Conservation (phyloP, 2,113 vertebrate genomes). For the Polyodon spathula region DNA sequence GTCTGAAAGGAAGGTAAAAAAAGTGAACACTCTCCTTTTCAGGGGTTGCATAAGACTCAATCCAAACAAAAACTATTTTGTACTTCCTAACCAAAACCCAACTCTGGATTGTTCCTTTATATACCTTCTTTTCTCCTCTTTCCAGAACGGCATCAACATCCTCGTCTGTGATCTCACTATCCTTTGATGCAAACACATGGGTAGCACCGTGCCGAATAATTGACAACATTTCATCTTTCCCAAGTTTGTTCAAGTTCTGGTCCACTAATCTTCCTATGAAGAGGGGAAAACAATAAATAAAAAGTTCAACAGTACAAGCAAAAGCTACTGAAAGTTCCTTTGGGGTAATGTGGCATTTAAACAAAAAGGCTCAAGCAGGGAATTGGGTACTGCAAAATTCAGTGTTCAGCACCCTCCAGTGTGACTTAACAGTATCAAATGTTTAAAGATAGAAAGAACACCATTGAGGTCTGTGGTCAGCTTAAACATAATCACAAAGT, state of each 20-base stretch:
- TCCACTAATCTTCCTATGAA: constrained; percentile 85
- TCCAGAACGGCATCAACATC: constrained; percentile 91
- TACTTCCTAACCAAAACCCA: neutral
- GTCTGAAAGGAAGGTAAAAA: constrained; percentile 59
- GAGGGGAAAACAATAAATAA: neutral
- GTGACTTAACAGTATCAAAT: too few species aligned
- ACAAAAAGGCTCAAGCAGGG: too few species aligned
- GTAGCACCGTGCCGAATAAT: constrained; percentile 96
- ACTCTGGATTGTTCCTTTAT: neutral
- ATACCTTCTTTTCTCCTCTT: constrained; percentile 89
- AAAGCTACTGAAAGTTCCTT: too few species aligned
- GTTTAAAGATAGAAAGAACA: too few species aligned
- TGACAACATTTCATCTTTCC: constrained; percentile 97
- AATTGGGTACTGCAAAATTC: too few species aligned
- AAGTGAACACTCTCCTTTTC: neutral
- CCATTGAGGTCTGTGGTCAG: too few species aligned
- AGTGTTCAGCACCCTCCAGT: too few species aligned
- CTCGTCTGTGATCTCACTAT: constrained; percentile 96
- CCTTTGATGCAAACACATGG: constrained; percentile 93
- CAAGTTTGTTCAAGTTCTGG: constrained; percentile 90
- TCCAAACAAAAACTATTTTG: too few species aligned
- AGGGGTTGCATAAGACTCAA: too few species aligned
- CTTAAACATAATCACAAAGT: too few species aligned
- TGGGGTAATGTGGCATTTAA: too few species aligned
- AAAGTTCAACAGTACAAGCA: too few species aligned